Evolutionary conservation across 92 coral and sea anemone genomes (phyloP).

Genomic region (Blastomussa wellsi): DNA sequence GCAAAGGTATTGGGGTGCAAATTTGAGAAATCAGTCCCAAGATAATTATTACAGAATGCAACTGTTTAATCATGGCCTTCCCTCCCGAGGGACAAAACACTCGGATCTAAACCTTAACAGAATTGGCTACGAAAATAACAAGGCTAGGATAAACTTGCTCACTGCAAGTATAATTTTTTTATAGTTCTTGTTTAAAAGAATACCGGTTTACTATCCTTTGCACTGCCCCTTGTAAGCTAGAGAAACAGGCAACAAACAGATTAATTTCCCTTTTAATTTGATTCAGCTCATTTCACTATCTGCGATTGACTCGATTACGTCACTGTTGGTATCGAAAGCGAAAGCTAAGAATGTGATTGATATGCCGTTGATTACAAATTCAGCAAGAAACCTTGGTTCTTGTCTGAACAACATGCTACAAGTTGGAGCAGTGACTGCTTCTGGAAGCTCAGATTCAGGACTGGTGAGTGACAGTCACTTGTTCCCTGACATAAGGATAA

Average conservation of each 20-base stretch:
- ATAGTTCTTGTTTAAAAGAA: too few species aligned
- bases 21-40: too few species aligned
- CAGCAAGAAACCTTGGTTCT: slow-evolving; percentile 10
- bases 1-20: too few species aligned
- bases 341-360: neutral
- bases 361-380: slow-evolving; percentile 17
- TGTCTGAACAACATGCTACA: slow-evolving; percentile 20
- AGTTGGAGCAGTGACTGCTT: slow-evolving; percentile 3
- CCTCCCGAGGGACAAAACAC: too few species aligned
- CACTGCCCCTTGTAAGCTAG: too few species aligned
- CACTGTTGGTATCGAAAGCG: slow-evolving; percentile 13
- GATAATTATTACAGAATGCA: too few species aligned
- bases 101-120: too few species aligned
- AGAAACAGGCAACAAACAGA: neutral
- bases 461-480: neutral
- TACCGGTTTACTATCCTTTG: too few species aligned
- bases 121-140: too few species aligned
- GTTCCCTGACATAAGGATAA: neutral
- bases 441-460: neutral
- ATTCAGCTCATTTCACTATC: neutral
- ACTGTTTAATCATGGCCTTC: too few species aligned
- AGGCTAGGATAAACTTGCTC: too few species aligned
- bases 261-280: neutral
- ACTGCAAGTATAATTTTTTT: too few species aligned
- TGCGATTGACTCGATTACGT: slow-evolving; percentile 8